Evolutionary conservation across 2,113 vertebrate genomes (phyloP).

Genomic region (Neolamprologus brichardi): DNA sequence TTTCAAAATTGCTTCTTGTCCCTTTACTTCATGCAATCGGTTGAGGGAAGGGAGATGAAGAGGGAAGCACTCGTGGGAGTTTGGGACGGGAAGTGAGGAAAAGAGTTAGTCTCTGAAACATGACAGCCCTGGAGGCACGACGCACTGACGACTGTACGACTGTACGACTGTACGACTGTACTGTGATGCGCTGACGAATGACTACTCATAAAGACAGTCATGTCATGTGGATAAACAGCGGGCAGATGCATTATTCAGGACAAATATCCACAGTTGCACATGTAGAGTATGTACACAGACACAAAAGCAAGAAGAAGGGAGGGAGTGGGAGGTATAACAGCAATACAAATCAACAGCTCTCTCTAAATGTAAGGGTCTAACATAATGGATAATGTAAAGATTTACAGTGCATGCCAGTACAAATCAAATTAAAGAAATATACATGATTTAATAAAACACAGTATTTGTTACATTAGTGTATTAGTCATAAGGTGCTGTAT

Average conservation of each 20-base stretch:
- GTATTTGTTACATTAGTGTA: not conserved
- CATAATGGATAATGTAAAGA: not conserved
- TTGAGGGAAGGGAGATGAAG: not conserved
- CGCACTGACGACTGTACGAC: not conserved
- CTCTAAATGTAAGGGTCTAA: not conserved
- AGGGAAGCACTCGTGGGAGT: not conserved
- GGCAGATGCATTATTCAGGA: not conserved
- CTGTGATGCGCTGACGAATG: not conserved
- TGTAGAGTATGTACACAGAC: not conserved
- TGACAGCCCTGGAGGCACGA: slow-evolving; percentile 6
- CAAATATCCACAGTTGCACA: not conserved
- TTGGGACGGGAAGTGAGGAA: not conserved
- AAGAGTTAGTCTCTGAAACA: slow-evolving; percentile 26
- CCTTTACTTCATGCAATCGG: not conserved
- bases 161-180: not conserved
- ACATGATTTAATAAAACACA: not conserved
- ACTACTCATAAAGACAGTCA: not conserved
- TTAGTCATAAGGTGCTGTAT: not conserved
- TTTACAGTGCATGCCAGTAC: not conserved
- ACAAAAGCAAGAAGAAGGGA: not conserved
- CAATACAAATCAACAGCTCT: not conserved
- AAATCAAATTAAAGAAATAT: not conserved
- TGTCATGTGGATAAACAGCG: not conserved
- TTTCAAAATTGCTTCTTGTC: slow-evolving; percentile 1
- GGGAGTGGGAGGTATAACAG: not conserved